These are phyloP conservation scores for Microctenopoma lineatum DNA, from an alignment of 2,797 vertebrate genomes.

Conservation along the genomic window DNA sequence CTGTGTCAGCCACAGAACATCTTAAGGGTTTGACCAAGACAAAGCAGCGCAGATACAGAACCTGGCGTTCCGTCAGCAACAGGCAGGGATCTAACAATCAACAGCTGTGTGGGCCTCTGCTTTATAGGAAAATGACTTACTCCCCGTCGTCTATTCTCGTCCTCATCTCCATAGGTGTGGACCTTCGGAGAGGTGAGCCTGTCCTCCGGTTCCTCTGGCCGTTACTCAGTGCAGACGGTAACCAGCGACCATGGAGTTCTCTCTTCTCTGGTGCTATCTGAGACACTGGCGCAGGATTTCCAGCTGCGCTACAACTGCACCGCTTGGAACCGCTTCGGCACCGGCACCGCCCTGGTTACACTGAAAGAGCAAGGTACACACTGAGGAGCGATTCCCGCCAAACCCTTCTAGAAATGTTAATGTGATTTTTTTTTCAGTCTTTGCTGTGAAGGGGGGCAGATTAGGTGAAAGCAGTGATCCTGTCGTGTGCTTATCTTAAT, in stretches of 20 bases:
- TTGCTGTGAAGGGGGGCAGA: slow-evolving; percentile 40
- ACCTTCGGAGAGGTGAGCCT: slow-evolving; percentile 88
- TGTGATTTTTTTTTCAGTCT: slow-evolving; percentile 37
- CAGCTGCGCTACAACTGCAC: slow-evolving; percentile 82
- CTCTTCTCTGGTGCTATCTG: slow-evolving; percentile 89
- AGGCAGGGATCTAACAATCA: slow-evolving; percentile 56
- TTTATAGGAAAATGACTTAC: slow-evolving; percentile 31
- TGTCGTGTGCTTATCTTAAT: slow-evolving; percentile 82
- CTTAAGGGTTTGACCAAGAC: slow-evolving; percentile 55
- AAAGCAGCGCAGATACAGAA: slow-evolving; percentile 46
- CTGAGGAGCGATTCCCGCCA: neutral
- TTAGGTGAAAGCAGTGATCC: slow-evolving; percentile 56
- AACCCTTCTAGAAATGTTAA: slow-evolving; percentile 11
- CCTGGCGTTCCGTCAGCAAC: slow-evolving; percentile 35
- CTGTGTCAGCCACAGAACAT: slow-evolving; percentile 50
- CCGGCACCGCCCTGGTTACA: slow-evolving; percentile 72
- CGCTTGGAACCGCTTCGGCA: slow-evolving; percentile 81
- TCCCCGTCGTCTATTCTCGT: slow-evolving; percentile 19
- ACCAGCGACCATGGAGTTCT: slow-evolving; percentile 84
- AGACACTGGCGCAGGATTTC: slow-evolving; percentile 87
- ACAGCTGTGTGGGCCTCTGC: slow-evolving; percentile 19
- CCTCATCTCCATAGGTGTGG: slow-evolving; percentile 85
- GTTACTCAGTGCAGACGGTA: slow-evolving; percentile 90
- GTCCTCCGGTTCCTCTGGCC: slow-evolving; percentile 85
- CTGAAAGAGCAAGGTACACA: slow-evolving; percentile 79